Base-by-base conservation (phyloP, 2,797 vertebrate species). In the Fundulus diaphanus region DNA sequence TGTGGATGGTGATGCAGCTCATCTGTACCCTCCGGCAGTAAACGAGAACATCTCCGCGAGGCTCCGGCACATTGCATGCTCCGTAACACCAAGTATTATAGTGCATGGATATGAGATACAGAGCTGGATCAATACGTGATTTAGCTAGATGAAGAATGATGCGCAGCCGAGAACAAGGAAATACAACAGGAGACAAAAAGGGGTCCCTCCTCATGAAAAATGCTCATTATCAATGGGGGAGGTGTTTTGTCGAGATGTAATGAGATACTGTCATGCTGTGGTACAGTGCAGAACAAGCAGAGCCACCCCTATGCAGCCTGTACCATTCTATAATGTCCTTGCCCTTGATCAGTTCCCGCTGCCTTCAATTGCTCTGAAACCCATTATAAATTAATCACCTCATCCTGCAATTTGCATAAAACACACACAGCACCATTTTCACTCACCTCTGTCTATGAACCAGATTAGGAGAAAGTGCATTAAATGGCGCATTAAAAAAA, bases 331-430 rank as follows among this genome's bases (percentile, higher is more conserved):
- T 93, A 93, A 94, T 93, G 92, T 91, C 91, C 89, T 91, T 94
- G 93, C 92, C 92, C 92, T 94, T 93, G 92, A 92, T 94, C 92
- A 92, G 88, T 91, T 95, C 93, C 91, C 85, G 90, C 91, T 94
- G 93, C 90, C 91, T 93, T 92, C 93, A 94, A 92, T 94, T 93
- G 92, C 90, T 84, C 93, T 82, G 82, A 90, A 93, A 91, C 89
- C 90, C 89, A 91, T 95, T 95, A 92, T 92, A 92, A 95, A 95
- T 95, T 93, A 95, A 96, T 95, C 92, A 93, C 92, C 86, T 87
- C 51, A 42, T 88, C 92, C 86, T n/a, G 70, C 79, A 90, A 94
- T 95, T 94, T 94, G 91, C 94, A 95, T 95, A 93, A 93, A 93
- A 94, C 91, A 93, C 90, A 94, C 91, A 90, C 85, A 85, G 90